Evolutionary conservation across 1,140 invertebrate species (phyloP).

Genomic region (Atta cephalotes): DNA sequence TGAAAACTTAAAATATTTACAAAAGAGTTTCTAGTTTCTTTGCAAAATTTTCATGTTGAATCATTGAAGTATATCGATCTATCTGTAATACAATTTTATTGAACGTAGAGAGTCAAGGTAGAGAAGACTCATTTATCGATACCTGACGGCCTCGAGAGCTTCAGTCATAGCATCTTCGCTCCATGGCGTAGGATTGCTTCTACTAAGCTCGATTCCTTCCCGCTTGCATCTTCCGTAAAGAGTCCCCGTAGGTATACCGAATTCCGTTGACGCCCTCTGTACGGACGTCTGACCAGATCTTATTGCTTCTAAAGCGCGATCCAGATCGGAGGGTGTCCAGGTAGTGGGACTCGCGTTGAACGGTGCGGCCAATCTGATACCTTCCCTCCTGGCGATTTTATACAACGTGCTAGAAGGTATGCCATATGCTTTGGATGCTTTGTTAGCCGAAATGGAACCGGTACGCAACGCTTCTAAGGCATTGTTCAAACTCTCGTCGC

Average conservation of each 20-base stretch:
- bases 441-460: conserved; percentile 95
- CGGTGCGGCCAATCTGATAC: conserved; percentile 94
- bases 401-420: conserved; percentile 96
- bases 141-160: conserved; percentile 95
- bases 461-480: conserved; percentile 93
- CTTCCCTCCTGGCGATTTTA: conserved; percentile 95
- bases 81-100: background rate
- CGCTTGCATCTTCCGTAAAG: conserved; percentile 95
- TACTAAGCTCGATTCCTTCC: conserved; percentile 94
- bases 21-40: no score
- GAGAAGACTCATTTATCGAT: conserved; percentile 57
- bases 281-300: conserved; percentile 93
- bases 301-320: conserved; percentile 93
- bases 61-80: conserved; percentile 6
- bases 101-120: background rate
- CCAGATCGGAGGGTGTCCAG: conserved; percentile 94
- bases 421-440: conserved; percentile 96
- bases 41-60: background rate
- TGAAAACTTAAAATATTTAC: no score
- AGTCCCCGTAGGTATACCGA: conserved; percentile 94
- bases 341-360: conserved; percentile 96
- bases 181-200: conserved; percentile 95
- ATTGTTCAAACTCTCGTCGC: conserved; percentile 92
- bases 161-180: conserved; percentile 96
- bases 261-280: conserved; percentile 93